These are phyloP conservation scores for Toxotes jaculatrix DNA, from an alignment of 2,113 vertebrate species.

Conservation along the genomic window DNA sequence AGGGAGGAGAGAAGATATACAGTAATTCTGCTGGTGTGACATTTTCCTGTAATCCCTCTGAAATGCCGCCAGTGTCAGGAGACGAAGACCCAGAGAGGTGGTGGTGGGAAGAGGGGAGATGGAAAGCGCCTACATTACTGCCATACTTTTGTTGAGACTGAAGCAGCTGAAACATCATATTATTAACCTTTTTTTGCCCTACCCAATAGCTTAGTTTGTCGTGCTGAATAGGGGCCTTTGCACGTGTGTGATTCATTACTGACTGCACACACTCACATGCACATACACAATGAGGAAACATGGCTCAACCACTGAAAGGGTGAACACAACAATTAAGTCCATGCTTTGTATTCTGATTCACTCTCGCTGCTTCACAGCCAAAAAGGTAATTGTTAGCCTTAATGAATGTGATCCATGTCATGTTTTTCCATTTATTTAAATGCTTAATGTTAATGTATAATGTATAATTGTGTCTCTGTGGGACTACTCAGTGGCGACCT, in stretches of 20 bases:
- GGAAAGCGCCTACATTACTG: slow-evolving; percentile 11
- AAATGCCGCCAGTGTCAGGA: slow-evolving; percentile 66
- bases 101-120: slow-evolving; percentile 26
- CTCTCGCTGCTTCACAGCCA: not conserved
- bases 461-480: not conserved
- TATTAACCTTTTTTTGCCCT: slow-evolving; percentile 39
- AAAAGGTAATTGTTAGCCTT: not conserved
- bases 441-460: not conserved
- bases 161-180: slow-evolving; percentile 42
- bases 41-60: slow-evolving; percentile 79
- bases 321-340: not conserved
- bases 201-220: slow-evolving; percentile 20
- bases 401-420: not conserved
- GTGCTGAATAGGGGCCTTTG: slow-evolving; percentile 19
- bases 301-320: slow-evolving; percentile 30
- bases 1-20: slow-evolving; percentile 64
- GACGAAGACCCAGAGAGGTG: slow-evolving; percentile 32
- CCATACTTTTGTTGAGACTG: slow-evolving; percentile 13
- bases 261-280: not conserved
- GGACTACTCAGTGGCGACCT: not conserved
- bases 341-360: slow-evolving; percentile 1
- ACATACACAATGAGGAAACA: not conserved
- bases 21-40: slow-evolving; percentile 79
- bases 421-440: not conserved
- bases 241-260: slow-evolving; percentile 37